Percentiles rank a stretch among this genome's conserved stretches.
Evolutionary conservation across 2,888 invertebrate genomes (phyloP).

Genomic region (Conus canariensis): DNA sequence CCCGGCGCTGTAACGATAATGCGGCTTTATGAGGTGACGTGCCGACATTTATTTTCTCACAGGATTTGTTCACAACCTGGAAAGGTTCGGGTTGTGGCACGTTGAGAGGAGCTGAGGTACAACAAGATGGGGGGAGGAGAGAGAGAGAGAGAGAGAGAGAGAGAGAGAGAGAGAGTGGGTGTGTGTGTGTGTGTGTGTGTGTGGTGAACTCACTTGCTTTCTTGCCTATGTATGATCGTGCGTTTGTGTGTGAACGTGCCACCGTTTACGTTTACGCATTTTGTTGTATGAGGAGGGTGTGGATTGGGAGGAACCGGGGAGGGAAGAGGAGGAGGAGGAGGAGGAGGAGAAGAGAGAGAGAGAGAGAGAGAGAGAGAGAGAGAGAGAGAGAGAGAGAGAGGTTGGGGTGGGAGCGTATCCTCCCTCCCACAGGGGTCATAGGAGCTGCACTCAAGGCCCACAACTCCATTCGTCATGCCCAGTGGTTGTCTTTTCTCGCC

Average conservation of each 20-base stretch:
- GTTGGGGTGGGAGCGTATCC: neutral
- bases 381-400: neutral
- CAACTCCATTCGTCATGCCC: too few species aligned
- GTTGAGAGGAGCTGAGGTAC: neutral
- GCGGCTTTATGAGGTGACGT: neutral
- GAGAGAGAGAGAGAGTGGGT: neutral
- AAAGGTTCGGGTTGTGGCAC: neutral
- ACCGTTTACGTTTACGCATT: neutral
- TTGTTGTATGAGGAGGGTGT: too few species aligned
- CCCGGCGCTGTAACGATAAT: neutral
- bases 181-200: neutral
- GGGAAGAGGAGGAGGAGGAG: neutral
- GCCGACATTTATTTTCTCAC: neutral
- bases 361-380: neutral
- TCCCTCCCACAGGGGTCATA: neutral
- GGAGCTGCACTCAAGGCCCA: neutral
- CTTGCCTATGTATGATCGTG: neutral
- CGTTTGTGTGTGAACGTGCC: neutral
- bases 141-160: neutral
- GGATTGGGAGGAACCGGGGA: neutral
- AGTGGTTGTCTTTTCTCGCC: neutral
- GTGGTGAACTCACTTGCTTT: neutral
- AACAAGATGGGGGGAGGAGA: neutral
- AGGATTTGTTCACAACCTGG: neutral
- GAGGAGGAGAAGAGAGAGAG: neutral